Base-by-base conservation (phyloP, 1,140 invertebrate species). In the Ericerus pela region DNA sequence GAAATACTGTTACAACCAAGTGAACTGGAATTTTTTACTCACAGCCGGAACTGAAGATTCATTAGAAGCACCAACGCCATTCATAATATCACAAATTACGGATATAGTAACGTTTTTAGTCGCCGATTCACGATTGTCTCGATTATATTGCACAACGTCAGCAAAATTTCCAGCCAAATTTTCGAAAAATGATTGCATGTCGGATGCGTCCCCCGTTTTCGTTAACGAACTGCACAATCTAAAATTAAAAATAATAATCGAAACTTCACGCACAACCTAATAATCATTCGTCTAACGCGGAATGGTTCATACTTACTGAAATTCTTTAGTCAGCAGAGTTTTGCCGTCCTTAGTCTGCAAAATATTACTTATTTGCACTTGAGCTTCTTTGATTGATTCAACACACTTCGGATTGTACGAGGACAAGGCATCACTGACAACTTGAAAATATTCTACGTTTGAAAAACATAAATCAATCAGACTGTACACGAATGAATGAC, bases 71-170 rank as follows among this genome's bases (percentile, higher is more conserved):
- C 12, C 18, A 31, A 28, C 66, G 64, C 84, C 75, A 0, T 75
- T 75, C 75, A 96, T 81, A 53, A 91, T 76, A 59, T 77, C 72
- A 66, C 88, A 93, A 10, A 88, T 63, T 18, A 73, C 77, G 63
- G 90, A 82, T 27, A 95, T 85, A 1, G 88, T 92, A 1, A 91
- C 75, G 58, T 81, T 83, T 11, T 74, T 76, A 29, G 72, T 75
- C 64, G 73, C 78, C 4, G 52, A 61, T 6, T 55, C 53, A 38
- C 90, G 73, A 68, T 96, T 95, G 63, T 95, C 92, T 68, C 90
- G 87, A 67, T 95, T 96, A 67, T 96, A 96, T 63, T 96, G 92
- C 0, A 94, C 90, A 51, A 95, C 76, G 31, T 81, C 87, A 2
- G 82, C 84, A 67, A 88, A 83, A 69, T 90, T 88, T 31, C 80